Evolutionary conservation across 2,113 vertebrate genomes (phyloP), one percentile per base, ranked within the genome.

Genomic region (Lasiurus cinereus): DNA sequence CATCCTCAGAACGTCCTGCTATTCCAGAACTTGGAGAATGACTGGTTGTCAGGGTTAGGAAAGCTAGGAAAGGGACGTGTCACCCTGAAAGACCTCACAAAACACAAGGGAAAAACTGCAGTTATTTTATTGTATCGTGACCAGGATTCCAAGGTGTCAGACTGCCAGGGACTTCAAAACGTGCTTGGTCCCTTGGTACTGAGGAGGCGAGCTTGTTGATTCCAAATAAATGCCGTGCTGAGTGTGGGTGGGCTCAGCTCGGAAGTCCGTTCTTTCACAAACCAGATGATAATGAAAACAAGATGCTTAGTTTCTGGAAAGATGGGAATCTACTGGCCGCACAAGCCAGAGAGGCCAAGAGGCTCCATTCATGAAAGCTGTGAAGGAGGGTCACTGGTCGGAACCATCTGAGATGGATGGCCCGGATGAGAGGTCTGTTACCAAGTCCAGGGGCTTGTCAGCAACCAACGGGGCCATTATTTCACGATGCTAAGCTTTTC

Each of bases 401-500:
- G 82, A 73, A 21, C 19, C 11, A 0, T 29, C 79, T 11, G 31
- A 78, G 54, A 54, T 15, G 2, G 67, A 56, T 22, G 43, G 33
- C 43, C 50, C 2, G 4, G 19, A 27, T 36, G 10, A 54, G 79
- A 83, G 8, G 52, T 80, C 89, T 22, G 27, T 69, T 73, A 4
- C n/a, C 3, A 39, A 39, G n/a, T 79, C 73, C 62, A 77, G 39
- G 83, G 39, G 66, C 56, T 12, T 52, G 88, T 95, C 89, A 93
- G 36, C n/a, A 50, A 15, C 31, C 7, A 3, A 43, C 8, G 29
- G 33, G 83, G 59, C 87, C 88, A n/a, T 67, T 19, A 78, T 33
- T 87, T 91, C 66, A 10, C 62, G 83, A 91, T 62, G 64, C 22
- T 29, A 36, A 43, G 29, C 29, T 46, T 97, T 95, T 95, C 4